Base-by-base conservation (phyloP, 2,113 vertebrate genomes). In the Onychostoma macrolepis region DNA sequence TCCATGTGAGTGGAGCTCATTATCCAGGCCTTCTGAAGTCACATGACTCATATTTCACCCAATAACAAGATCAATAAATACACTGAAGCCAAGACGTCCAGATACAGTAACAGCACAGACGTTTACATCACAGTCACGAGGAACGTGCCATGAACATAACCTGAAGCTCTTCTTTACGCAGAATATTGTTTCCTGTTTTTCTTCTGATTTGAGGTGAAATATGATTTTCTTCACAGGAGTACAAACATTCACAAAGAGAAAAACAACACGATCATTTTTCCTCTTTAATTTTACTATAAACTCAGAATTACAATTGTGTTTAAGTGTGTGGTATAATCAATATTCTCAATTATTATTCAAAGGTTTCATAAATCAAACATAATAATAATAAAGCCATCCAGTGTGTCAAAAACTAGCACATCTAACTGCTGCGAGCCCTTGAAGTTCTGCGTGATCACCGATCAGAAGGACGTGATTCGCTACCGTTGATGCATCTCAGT, bases 251-350 rank as follows among this genome's bases (percentile, higher is more conserved):
- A 61, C 69, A 75, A 26, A 19, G 58, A 75, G 38, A 30, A 69
- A 13, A 77, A 6, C 33, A 48, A 38, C 72, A n/a, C 28, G 36
- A 45, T 28, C 28, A 41, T 74, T 43, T 77, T 74, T 69, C n/a
- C 56, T 45, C 80, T 89, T 91, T 87, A 28, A 86, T 93, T 95
- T 94, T 93, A 94, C 90, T 94, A 93, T 83, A 94, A 95, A 95
- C 87, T 91, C 90, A 93, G 90, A 94, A 92, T 92, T 92, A 94
- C 92, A 94, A 21, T 26, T 92, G 92, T 94, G 85, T 93, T 88
- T 84, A 93, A 93, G 92, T 91, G 90, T 91, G 92, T 93, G 90
- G 58, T 91, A 89, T 90, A 86, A 88, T 93, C 90, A 92, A 93
- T 92, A 93, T 93, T 56, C 53, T 56, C 53, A 53, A 13, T 48